phyloP scores from a whole-genome alignment of 2,113 vertebrate species.

The Galeopterus variegatus region DNA sequence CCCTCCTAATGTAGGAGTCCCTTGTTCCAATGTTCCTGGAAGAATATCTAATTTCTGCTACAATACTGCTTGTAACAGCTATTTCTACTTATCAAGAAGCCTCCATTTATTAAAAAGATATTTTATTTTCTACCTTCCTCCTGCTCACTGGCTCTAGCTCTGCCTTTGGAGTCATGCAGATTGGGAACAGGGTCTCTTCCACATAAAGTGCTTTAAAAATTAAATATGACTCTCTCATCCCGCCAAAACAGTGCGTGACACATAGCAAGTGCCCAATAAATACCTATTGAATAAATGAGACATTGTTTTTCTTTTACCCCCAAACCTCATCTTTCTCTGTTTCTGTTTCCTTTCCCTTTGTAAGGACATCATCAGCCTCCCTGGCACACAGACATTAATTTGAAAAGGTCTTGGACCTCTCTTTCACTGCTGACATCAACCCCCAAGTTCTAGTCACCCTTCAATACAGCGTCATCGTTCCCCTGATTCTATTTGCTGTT shows the following conservation, averaged over 20 bases:
- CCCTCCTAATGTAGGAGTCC: not conserved
- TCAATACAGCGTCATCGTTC: not conserved
- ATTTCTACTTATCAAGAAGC: slow-evolving; percentile 38
- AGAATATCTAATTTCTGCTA: slow-evolving; percentile 1
- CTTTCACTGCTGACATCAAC: not conserved
- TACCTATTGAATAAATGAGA: slow-evolving; percentile 25
- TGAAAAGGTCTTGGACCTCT: not conserved
- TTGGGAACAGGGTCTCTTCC: not conserved
- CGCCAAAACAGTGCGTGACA: not conserved
- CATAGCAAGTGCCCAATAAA: not conserved
- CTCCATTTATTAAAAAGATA: slow-evolving; percentile 31
- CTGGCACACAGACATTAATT: not conserved
- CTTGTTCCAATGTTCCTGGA: not conserved
- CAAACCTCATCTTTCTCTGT: not conserved
- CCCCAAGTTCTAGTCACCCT: not conserved
- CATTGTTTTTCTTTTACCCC: not conserved
- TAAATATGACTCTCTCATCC: slow-evolving; percentile 5
- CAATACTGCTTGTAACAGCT: slow-evolving; percentile 19
- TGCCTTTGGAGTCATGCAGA: slow-evolving; percentile 28
- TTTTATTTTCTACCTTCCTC: slow-evolving; percentile 42
- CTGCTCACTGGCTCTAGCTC: slow-evolving; percentile 42
- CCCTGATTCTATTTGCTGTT: not conserved
- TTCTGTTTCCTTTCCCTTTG: not conserved
- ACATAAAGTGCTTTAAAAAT: slow-evolving; percentile 58
- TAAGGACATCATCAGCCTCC: not conserved